Evolutionary conservation across 2,113 vertebrate genomes (phyloP), one percentile per base, ranked within the genome.

Genomic region (Cynoglossus semilaevis): DNA sequence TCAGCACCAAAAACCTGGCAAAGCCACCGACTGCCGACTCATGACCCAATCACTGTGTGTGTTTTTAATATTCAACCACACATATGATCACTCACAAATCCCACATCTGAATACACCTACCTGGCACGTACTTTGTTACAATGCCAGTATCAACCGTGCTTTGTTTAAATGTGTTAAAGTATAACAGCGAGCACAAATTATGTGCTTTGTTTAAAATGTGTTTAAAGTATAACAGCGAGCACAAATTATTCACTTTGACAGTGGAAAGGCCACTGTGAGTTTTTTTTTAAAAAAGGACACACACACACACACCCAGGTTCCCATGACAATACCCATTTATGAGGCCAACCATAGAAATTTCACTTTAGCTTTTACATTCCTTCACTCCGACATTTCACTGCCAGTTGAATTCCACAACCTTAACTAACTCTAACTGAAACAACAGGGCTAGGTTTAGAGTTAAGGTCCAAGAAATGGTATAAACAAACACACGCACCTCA

Each of bases 11-110:
- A n/a, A n/a, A n/a, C n/a, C n/a, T n/a, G n/a, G n/a, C n/a, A 29
- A 29, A 29, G 22, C 22, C 6, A 29, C n/a, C 6, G 22, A 29
- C 22, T 29, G n/a, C n/a, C n/a, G 6, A 50, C 57, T 61, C 58
- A 36, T 74, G 71, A 82, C 75, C 22, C 22, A 29, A 29, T 6
- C 2, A 29, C 22, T 29, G 22, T n/a, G n/a, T n/a, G n/a, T n/a
- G n/a, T n/a, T n/a, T n/a, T n/a, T n/a, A n/a, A n/a, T n/a, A n/a
- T n/a, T n/a, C n/a, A n/a, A n/a, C n/a, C n/a, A n/a, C n/a, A n/a
- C n/a, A n/a, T n/a, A n/a, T n/a, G n/a, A n/a, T n/a, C n/a, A n/a
- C n/a, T n/a, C n/a, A n/a, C n/a, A n/a, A n/a, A n/a, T n/a, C n/a
- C n/a, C n/a, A n/a, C n/a, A n/a, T n/a, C n/a, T n/a, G n/a, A 29